These are phyloP conservation scores for Hypercompe scribonia DNA, from an alignment of 2,888 invertebrate genomes.

Conservation along the genomic window DNA sequence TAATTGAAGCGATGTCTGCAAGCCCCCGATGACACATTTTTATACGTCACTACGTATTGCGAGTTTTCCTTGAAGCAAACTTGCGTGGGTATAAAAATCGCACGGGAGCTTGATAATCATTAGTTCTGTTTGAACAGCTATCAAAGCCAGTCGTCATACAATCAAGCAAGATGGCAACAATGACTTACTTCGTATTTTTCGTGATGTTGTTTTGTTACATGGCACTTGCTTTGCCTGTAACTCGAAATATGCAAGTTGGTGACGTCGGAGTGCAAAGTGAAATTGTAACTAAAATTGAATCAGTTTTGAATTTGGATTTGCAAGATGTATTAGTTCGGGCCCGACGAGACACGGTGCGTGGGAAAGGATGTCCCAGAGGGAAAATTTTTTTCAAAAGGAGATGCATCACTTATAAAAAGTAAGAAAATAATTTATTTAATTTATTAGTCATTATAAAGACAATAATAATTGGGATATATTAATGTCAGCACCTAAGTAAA, in stretches of 20 bases:
- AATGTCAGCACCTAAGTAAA: too few relatives aligned
- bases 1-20: neutral
- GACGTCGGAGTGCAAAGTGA: constrained; percentile 5
- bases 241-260: constrained; percentile 1
- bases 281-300: neutral
- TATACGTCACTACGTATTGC: constrained; percentile 5
- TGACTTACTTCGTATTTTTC: neutral
- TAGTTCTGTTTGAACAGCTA: neutral
- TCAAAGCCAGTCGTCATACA: neutral
- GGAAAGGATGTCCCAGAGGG: neutral
- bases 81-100: constrained; percentile 5
- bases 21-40: neutral
- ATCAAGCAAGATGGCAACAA: constrained; percentile 1
- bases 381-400: neutral
- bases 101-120: neutral
- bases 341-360: neutral
- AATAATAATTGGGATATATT: neutral
- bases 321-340: neutral
- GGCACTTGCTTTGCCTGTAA: constrained; percentile 6
- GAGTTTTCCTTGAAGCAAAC: neutral
- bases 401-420: constrained; percentile 2
- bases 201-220: neutral
- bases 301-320: neutral
- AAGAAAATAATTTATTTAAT: neutral
- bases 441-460: neutral